Evolutionary conservation across 2,888 invertebrate genomes (phyloP).

Genomic region (Zygogramma bicolorata): DNA sequence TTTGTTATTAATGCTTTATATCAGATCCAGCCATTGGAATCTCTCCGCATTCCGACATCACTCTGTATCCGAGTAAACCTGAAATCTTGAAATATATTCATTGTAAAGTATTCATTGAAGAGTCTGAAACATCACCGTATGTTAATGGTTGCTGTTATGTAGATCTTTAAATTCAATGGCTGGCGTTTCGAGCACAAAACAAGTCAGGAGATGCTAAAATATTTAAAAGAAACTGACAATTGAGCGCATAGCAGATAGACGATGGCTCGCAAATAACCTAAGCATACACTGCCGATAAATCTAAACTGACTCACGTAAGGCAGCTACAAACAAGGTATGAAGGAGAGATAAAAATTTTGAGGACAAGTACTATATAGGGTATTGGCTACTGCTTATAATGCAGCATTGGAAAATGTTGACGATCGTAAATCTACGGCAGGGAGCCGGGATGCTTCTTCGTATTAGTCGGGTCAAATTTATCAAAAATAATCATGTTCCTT

Average conservation of each 20-base stretch:
- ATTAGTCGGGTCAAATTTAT: slow-evolving; percentile 8
- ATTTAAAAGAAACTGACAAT: slow-evolving; percentile 48
- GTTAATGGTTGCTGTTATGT: slow-evolving; percentile 44
- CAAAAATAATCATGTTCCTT: background rate
- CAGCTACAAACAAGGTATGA: slow-evolving; percentile 66
- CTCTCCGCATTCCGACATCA: slow-evolving; percentile 2
- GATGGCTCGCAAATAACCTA: slow-evolving; percentile 60
- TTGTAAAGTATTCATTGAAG: slow-evolving; percentile 42
- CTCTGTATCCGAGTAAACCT: slow-evolving; percentile 9
- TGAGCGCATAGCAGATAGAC: slow-evolving; percentile 46
- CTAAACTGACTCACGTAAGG: slow-evolving; percentile 60
- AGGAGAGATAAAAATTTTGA: slow-evolving; percentile 68
- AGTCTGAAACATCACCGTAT: slow-evolving; percentile 44
- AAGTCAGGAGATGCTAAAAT: slow-evolving; percentile 46
- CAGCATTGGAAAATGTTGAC: slow-evolving; percentile 61
- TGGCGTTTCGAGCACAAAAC: slow-evolving; percentile 47
- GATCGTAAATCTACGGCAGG: slow-evolving; percentile 60
- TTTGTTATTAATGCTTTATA: background rate
- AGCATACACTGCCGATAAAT: slow-evolving; percentile 61
- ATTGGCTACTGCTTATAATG: slow-evolving; percentile 64
- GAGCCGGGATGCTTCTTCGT: slow-evolving; percentile 33
- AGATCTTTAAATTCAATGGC: slow-evolving; percentile 48
- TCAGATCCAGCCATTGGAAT: background rate
- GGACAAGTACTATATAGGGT: slow-evolving; percentile 67
- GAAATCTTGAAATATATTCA: slow-evolving; percentile 30